A percentile compares a stretch with the other conserved stretches of the same genome.
phyloP scores from a whole-genome alignment of 2,888 invertebrate genomes.

The Hipparchia sbordonii region DNA sequence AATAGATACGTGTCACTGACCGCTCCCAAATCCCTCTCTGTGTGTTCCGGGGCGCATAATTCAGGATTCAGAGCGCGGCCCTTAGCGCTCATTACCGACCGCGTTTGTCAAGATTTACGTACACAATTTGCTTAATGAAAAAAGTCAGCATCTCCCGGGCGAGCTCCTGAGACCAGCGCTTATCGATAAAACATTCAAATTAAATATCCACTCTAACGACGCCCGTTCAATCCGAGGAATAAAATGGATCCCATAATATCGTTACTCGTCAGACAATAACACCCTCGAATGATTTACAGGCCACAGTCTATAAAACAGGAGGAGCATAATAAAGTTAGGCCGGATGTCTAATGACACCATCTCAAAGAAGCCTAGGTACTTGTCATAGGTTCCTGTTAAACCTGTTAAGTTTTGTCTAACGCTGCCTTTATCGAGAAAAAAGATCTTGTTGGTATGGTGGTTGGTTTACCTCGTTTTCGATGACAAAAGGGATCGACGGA shows the following conservation, averaged over 20 bases:
- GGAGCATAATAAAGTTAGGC: too few relatives aligned
- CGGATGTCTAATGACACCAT: neutral
- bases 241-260: conserved; percentile 58
- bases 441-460: too few relatives aligned
- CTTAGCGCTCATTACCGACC: conserved; percentile 46
- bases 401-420: too few relatives aligned
- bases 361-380: neutral
- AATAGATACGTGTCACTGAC: neutral
- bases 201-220: conserved; percentile 61
- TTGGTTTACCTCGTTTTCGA: too few relatives aligned
- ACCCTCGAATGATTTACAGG: conserved; percentile 61
- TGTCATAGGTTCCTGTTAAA: too few relatives aligned
- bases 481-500: too few relatives aligned
- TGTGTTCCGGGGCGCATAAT: conserved; percentile 29
- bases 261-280: conserved; percentile 71
- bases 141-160: conserved; percentile 33
- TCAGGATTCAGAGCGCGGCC: conserved; percentile 35
- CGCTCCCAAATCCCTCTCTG: neutral
- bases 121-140: conserved; percentile 54
- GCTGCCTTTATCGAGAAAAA: too few relatives aligned
- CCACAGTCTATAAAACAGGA: neutral
- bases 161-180: conserved; percentile 10
- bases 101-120: conserved; percentile 58
- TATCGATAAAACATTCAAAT: conserved; percentile 61
- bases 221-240: conserved; percentile 52